A percentile compares a stretch with the other conserved stretches of the same genome.
Conservation (phyloP, 2,888 invertebrate species). For the Campoplex nolae region DNA sequence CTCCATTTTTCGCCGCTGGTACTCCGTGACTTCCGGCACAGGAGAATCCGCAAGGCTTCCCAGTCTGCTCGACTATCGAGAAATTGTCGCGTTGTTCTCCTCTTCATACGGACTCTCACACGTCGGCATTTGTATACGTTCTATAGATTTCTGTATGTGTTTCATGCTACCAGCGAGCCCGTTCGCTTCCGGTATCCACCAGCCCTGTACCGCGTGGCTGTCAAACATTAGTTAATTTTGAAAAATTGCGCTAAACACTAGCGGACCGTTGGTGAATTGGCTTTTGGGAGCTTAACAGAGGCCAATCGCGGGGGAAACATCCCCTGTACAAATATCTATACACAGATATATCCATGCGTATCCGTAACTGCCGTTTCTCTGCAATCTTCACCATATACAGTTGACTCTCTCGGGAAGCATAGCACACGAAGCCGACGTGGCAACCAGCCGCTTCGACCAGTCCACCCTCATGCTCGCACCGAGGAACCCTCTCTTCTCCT, state of each 20-base stretch:
- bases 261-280: slow-evolving; percentile 78
- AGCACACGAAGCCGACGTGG: slow-evolving; percentile 59
- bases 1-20: slow-evolving; percentile 2
- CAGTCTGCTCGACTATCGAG: slow-evolving; percentile 20
- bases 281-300: slow-evolving; percentile 78
- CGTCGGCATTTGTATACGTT: slow-evolving; percentile 18
- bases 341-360: slow-evolving; percentile 35
- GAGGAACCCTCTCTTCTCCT: slow-evolving; percentile 54
- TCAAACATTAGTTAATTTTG: slow-evolving; percentile 84
- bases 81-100: slow-evolving; percentile 24
- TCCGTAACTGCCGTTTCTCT: slow-evolving; percentile 71
- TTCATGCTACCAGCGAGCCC: not conserved
- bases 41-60: not conserved
- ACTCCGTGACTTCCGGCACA: slow-evolving; percentile 43
- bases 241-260: slow-evolving; percentile 83
- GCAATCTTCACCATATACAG: slow-evolving; percentile 69
- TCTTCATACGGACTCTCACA: not conserved
- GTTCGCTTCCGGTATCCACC: not conserved
- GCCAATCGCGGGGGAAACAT: slow-evolving; percentile 81
- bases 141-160: not conserved
- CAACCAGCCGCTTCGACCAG: slow-evolving; percentile 59
- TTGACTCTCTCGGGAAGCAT: slow-evolving; percentile 57
- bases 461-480: slow-evolving; percentile 57
- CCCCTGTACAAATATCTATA: slow-evolving; percentile 71
- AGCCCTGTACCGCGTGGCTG: slow-evolving; percentile 72